Percentiles rank a stretch among this genome's conserved stretches.
phyloP scores from a whole-genome alignment of 2,888 invertebrate genomes.

The Polyploca ridens region DNA sequence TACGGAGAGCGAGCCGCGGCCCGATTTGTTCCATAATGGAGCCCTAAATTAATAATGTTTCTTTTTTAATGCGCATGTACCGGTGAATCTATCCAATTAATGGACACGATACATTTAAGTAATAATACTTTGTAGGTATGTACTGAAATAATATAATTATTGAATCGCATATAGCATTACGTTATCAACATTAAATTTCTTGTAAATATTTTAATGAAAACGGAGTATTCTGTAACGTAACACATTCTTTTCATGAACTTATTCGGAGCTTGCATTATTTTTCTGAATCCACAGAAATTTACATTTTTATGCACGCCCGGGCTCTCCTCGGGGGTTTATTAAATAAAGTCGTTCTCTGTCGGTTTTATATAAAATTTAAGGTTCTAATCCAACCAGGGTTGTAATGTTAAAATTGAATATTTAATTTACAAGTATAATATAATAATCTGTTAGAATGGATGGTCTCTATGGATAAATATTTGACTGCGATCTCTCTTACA shows the following conservation, averaged over 20 bases:
- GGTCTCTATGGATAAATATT: too few species aligned
- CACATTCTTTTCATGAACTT: neutral
- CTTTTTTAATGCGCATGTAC: neutral
- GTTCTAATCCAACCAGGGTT: too few species aligned
- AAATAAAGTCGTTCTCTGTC: neutral
- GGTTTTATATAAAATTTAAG: neutral
- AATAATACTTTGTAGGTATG: too few species aligned
- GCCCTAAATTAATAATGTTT: conserved; percentile 5
- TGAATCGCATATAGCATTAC: too few species aligned
- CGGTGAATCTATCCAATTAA: conserved; percentile 6
- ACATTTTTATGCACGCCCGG: neutral
- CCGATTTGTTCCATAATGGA: neutral
- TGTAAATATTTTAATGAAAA: neutral
- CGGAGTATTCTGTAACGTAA: neutral
- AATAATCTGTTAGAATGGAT: too few species aligned
- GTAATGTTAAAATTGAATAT: neutral
- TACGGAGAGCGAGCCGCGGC: neutral
- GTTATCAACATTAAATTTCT: too few species aligned
- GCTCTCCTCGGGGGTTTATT: neutral
- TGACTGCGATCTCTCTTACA: too few species aligned
- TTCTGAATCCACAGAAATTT: neutral
- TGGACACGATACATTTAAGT: conserved; percentile 2
- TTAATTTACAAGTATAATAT: too few species aligned
- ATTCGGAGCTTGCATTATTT: neutral
- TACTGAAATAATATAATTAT: too few species aligned